Evolutionary conservation across 2,797 vertebrate species (phyloP), one percentile per base, ranked within the genome.

Genomic region (Gambusia yucatana): DNA sequence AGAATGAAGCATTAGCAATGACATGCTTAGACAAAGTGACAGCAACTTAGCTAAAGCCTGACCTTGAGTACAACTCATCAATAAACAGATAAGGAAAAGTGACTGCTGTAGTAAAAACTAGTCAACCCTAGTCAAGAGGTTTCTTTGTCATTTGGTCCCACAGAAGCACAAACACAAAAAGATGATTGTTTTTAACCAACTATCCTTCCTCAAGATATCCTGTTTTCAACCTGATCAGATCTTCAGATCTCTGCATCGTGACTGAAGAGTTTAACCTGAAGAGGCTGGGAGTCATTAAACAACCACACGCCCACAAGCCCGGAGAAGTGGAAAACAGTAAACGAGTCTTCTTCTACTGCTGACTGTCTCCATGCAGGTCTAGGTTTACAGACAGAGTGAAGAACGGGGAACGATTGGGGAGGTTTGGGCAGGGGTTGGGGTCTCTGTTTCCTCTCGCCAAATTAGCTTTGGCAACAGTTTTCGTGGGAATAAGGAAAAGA

Each of bases 401-500:
- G 85, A 89, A 87, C 80, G 82, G 82, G 88, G 86, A 88, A 87
- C 79, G 84, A 85, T 81, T 76, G 82, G 78, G 80, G 83, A 88
- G 88, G 89, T 88, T 89, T 86, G 77, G 86, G 88, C 76, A 90
- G 71, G 86, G 84, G 94, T 90, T 82, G 89, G 74, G 93, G 94
- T 91, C 93, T 92, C 96, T 90, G 92, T 93, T 93, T 96, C 96
- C 96, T 95, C 87, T 77, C 79, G 78, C 89, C 87, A 95, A 89
- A 90, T 93, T 96, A 96, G 91, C 90, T 84, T 91, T 96, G 97
- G 97, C 96, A 96, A 92, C 72, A 75, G 77, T 90, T 85, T 92
- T 90, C 93, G 94, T 96, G 96, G 96, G 96, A 97, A 95, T 92
- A 84, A 92, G 92, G 88, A 77, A 70, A 88, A 80, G 48, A 89